Conservation (phyloP, 2,113 vertebrate genomes). For the Oostethus manadensis region DNA sequence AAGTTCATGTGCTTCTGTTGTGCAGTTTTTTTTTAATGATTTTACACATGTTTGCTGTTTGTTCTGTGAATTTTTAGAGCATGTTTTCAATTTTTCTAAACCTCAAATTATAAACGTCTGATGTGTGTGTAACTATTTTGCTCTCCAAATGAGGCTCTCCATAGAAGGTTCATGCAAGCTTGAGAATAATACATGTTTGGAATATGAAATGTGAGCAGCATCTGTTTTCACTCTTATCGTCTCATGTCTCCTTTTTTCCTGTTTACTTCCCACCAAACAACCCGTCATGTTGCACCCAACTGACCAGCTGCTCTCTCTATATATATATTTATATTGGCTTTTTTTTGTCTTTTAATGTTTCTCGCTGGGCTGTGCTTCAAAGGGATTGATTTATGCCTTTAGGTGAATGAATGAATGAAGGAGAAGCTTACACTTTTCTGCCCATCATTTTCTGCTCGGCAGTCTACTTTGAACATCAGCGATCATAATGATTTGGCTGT, state of each 20-base stretch:
- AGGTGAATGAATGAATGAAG: slow-evolving; percentile 55
- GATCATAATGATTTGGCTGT: slow-evolving; percentile 1
- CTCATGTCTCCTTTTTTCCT: slow-evolving; percentile 26
- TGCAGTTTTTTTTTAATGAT: background rate
- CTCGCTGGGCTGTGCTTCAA: slow-evolving; percentile 57
- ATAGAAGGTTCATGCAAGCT: slow-evolving; percentile 10
- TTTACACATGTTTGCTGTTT: too few relatives aligned
- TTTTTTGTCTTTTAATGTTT: slow-evolving; percentile 46
- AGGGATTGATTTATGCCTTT: slow-evolving; percentile 62
- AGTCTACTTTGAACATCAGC: slow-evolving; percentile 18
- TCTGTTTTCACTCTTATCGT: slow-evolving; percentile 53
- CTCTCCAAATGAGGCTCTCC: slow-evolving; percentile 19
- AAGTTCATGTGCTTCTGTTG: background rate
- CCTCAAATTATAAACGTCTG: slow-evolving; percentile 11
- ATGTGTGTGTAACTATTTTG: background rate
- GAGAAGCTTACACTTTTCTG: background rate
- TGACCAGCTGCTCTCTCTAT: slow-evolving; percentile 63
- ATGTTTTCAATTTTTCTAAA: background rate
- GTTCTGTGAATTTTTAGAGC: slow-evolving; percentile 14
- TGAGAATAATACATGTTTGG: slow-evolving; percentile 26
- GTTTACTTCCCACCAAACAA: slow-evolving; percentile 49
- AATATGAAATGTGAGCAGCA: slow-evolving; percentile 40
- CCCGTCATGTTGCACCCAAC: slow-evolving; percentile 53
- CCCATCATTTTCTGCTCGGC: slow-evolving; percentile 16
- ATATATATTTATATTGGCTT: slow-evolving; percentile 45